Base-by-base conservation (phyloP, 1,140 invertebrate genomes). In the Euwallacea similis region DNA sequence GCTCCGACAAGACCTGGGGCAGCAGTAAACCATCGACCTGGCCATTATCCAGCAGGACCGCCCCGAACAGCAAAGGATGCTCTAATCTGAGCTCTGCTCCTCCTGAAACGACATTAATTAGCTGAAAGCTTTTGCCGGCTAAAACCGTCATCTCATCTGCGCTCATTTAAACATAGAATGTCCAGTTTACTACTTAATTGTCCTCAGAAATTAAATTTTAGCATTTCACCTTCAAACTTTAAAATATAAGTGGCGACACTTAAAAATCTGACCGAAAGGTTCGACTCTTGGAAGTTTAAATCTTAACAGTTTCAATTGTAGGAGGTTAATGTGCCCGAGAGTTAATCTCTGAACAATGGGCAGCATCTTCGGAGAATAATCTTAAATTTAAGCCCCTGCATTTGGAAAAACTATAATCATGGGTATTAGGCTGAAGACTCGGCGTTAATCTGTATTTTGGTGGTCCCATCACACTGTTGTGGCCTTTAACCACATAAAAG, bases 401-500 rank as follows among this genome's bases (percentile, higher is more conserved):
- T 60, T 60, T 60, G 21, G 42, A 63, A 63, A 50, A 46, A 63
- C 61, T 47, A 50, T 63, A 63, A 63, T 63, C 42, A 50, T 42
- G 43, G 61, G 61, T 44, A 63, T 63, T 63, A 63, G 61, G 61
- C 44, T n/a, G 11, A 15, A 63, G 42, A 13, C 61, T 33, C 43
- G 13, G 44, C 21, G 61, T 63, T 63, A 63, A 63, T 63, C 61
- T 63, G 61, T 41, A 63, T 63, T 63, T 50, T 63, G 61, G 61
- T 63, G 61, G 61, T 63, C 61, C 61, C 61, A 46, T 63, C 61
- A 63, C 61, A 63, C 15, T 63, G 61, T 63, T 60, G 21, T 41
- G 16, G 21, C 11, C 10, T 60, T 60, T 41, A 60, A 60, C 10
- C 13, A 21, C 16, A 11, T 60, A 60, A 60, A 60, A n/a, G 42